Percentiles rank a stretch among this genome's conserved stretches.
Conservation (phyloP, 2,113 vertebrate genomes). For the Notarius quadriscutis region DNA sequence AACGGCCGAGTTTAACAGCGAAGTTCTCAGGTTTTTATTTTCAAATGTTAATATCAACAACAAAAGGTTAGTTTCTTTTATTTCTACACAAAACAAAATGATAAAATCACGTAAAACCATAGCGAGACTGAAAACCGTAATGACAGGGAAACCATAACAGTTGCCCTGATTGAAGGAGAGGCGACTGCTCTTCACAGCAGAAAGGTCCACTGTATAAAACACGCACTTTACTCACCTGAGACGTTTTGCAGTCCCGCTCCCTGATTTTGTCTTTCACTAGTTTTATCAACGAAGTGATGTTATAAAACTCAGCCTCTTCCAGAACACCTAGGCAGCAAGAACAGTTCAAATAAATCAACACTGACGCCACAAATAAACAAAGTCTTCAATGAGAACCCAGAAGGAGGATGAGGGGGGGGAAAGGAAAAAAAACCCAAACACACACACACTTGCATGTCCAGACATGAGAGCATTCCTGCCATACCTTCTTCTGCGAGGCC, state of each 20-base stretch:
- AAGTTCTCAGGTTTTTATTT: too few species aligned
- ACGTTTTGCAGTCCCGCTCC: conserved; percentile 94
- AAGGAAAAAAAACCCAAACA: background rate
- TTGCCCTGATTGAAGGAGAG: background rate
- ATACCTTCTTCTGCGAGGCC: conserved; percentile 97
- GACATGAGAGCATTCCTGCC: conserved; percentile 2
- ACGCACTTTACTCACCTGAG: conserved; percentile 79
- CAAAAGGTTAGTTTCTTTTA: too few species aligned
- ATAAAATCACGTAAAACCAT: too few species aligned
- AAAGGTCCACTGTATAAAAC: background rate
- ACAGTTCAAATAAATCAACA: background rate
- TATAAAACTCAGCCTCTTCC: conserved; percentile 98
- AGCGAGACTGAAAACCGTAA: too few species aligned
- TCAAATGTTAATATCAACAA: too few species aligned
- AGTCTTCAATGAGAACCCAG: background rate
- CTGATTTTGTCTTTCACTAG: conserved; percentile 98
- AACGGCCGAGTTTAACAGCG: too few species aligned
- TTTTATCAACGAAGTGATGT: conserved; percentile 98
- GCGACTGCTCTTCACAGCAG: background rate
- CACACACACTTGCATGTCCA: background rate
- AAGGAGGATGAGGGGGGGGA: too few species aligned
- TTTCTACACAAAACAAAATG: too few species aligned
- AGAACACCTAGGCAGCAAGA: conserved; percentile 80
- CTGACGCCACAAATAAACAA: background rate
- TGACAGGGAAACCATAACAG: too few species aligned